A percentile compares a stretch with the other conserved stretches of the same genome.
These are phyloP conservation scores for Sebastes fasciatus DNA, from an alignment of 2,113 vertebrate genomes.

Conservation along the genomic window DNA sequence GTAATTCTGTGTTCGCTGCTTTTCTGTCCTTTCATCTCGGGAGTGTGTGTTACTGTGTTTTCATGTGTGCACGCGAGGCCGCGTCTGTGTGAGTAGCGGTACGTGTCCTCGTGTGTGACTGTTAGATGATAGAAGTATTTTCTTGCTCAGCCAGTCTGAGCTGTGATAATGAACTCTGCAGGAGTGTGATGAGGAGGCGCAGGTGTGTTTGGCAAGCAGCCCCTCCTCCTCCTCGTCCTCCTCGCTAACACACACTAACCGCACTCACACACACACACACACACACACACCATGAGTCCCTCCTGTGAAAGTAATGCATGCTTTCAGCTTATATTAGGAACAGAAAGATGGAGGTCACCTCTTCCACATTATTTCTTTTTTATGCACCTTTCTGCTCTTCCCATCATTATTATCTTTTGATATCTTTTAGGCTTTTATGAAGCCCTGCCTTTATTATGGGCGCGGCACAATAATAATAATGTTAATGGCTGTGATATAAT, in stretches of 20 bases:
- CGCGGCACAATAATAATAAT: slow-evolving; percentile 32
- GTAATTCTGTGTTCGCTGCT: neutral
- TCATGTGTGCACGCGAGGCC: neutral
- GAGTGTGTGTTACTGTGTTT: neutral
- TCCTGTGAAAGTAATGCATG: slow-evolving; percentile 41
- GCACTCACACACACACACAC: slow-evolving; percentile 16
- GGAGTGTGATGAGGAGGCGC: slow-evolving; percentile 61
- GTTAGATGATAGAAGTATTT: slow-evolving; percentile 48
- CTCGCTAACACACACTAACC: slow-evolving; percentile 15
- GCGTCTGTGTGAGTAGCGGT: neutral
- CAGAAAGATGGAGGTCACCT: slow-evolving; percentile 41
- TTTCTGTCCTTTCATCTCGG: slow-evolving; percentile 13
- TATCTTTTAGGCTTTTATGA: slow-evolving; percentile 33
- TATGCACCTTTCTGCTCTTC: neutral
- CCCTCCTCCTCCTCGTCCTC: neutral
- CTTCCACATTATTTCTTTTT: slow-evolving; percentile 26
- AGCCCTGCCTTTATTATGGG: slow-evolving; percentile 38
- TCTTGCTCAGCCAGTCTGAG: slow-evolving; percentile 44
- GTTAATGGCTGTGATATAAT: slow-evolving; percentile 42
- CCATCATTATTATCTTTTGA: slow-evolving; percentile 21
- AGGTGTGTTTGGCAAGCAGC: slow-evolving; percentile 53
- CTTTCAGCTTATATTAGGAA: slow-evolving; percentile 36
- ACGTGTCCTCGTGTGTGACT: slow-evolving; percentile 26
- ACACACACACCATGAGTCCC: slow-evolving; percentile 20
- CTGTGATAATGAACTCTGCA: slow-evolving; percentile 76